A percentile compares a stretch with the other conserved stretches of the same genome.
phyloP scores from a whole-genome alignment of 1,140 invertebrate species.

The Tetragonula clypearis region DNA sequence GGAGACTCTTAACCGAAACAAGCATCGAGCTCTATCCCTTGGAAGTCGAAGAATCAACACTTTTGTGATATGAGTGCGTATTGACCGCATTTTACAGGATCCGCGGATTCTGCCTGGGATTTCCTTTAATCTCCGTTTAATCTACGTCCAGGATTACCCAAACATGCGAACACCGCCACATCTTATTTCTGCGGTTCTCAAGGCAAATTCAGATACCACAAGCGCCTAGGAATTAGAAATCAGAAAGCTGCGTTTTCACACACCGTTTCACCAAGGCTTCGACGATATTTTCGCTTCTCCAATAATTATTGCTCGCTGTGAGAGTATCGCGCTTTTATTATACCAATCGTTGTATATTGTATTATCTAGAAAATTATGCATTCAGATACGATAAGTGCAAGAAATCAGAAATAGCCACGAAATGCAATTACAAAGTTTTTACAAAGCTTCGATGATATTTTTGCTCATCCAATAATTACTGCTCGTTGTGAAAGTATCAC shows the following conservation, averaged over 20 bases:
- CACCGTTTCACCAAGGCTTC: background rate
- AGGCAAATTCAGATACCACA: too few species aligned
- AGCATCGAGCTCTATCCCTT: background rate
- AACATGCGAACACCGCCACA: background rate
- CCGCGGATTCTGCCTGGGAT: constrained; percentile 18
- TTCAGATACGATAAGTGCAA: too few species aligned
- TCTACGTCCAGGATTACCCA: constrained; percentile 41
- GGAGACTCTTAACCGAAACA: background rate
- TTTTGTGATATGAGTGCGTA: background rate
- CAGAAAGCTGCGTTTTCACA: background rate
- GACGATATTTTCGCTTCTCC: background rate
- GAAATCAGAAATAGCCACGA: too few species aligned
- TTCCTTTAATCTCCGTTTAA: constrained; percentile 41
- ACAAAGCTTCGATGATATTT: too few species aligned
- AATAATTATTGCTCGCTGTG: too few species aligned
- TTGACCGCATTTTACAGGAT: constrained; percentile 21
- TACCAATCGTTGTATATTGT: too few species aligned
- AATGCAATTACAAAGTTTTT: too few species aligned
- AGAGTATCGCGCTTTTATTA: too few species aligned
- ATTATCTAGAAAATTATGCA: too few species aligned
- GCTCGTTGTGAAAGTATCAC: too few species aligned
- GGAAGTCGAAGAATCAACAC: background rate
- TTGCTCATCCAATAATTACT: background rate
- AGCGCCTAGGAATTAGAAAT: background rate
- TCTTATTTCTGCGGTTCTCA: background rate